These are phyloP conservation scores for Lytechinus variegatus DNA, from an alignment of 35 echinoderm and acorn worm species.

Conservation along the genomic window DNA sequence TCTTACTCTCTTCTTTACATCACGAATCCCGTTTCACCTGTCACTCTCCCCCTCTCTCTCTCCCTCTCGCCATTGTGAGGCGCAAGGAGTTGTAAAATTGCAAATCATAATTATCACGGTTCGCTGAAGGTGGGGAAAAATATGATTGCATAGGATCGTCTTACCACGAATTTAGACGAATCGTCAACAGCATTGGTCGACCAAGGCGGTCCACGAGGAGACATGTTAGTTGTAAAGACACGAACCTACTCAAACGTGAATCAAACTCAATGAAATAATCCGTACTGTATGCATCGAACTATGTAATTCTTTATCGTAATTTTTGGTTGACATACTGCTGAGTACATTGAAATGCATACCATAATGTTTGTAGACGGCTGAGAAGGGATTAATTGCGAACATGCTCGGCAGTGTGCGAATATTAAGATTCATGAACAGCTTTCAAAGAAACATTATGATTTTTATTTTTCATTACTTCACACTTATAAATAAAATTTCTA, in stretches of 20 bases:
- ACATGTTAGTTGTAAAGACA: neutral
- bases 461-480: neutral
- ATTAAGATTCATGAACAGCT: neutral
- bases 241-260: neutral
- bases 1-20: neutral
- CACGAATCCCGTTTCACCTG: neutral
- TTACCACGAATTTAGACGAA: neutral
- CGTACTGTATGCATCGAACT: neutral
- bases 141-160: neutral
- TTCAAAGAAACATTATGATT: neutral
- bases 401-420: neutral
- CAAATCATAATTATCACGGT: conserved; percentile 12
- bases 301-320: neutral
- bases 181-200: neutral
- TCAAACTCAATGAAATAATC: neutral
- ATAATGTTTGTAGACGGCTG: neutral
- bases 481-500: too few relatives aligned
- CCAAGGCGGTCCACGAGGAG: neutral
- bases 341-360: neutral
- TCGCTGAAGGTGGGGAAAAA: neutral
- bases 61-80: neutral
- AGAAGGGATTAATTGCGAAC: neutral
- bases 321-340: neutral
- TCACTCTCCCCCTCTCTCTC: neutral
- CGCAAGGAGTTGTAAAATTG: neutral